Conservation (phyloP, 2,888 invertebrate species). For the Pollenia labialis region DNA sequence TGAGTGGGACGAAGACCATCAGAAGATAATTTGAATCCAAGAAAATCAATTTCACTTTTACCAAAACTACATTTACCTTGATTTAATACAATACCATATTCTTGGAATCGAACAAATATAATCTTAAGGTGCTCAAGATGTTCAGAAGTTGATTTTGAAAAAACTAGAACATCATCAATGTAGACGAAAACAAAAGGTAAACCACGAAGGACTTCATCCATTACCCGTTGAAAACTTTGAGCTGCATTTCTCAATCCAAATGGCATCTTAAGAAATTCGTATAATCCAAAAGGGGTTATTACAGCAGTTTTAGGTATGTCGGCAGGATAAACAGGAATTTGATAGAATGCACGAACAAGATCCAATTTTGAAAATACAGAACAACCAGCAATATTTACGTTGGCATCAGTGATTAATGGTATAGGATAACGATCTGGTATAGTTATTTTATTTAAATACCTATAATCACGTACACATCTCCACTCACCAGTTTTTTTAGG, state of each 20-base stretch:
- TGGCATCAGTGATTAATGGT: no score
- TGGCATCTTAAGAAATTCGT: conserved; percentile 13
- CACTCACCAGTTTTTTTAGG: no score
- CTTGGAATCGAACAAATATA: background rate
- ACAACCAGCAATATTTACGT: no score
- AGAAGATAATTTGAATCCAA: conserved; percentile 2
- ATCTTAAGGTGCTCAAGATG: background rate
- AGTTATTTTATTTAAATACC: no score
- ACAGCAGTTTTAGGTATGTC: no score
- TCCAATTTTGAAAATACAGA: no score
- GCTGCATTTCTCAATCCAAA: conserved; percentile 7
- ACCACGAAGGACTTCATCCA: background rate
- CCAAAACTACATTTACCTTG: background rate
- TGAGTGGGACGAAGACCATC: background rate
- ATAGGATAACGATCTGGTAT: no score
- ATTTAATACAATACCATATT: conserved; percentile 5
- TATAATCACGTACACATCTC: no score
- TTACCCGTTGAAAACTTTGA: background rate
- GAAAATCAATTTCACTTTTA: background rate
- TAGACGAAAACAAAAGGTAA: conserved; percentile 24
- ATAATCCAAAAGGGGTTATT: no score
- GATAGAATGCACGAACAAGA: no score
- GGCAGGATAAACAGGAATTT: no score
- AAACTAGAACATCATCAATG: conserved; percentile 1
- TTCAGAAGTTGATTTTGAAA: no score